Conservation (phyloP, 1,140 invertebrate species). For the Neoseiulus cucumeris region DNA sequence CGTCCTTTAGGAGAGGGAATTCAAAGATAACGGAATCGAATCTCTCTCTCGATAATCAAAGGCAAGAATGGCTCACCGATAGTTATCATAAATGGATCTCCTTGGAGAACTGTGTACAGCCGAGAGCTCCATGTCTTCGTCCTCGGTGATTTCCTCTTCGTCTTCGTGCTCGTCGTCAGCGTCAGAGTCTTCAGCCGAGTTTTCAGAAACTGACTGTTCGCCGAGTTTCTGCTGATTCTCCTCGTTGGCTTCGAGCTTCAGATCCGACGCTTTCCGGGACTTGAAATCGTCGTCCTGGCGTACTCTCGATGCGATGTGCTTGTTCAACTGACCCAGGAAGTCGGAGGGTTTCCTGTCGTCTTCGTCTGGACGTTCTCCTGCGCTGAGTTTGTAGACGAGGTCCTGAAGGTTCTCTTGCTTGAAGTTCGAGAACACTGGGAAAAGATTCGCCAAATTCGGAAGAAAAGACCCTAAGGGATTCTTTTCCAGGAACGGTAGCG, state of each 20-base stretch:
- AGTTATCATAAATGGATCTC: conserved; percentile 7
- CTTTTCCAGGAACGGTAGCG: neutral
- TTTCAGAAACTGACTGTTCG: neutral
- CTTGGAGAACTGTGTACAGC: conserved; percentile 11
- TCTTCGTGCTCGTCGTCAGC: conserved; percentile 20
- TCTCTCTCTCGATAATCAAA: too few species aligned
- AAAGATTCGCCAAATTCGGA: neutral
- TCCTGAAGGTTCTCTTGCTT: neutral
- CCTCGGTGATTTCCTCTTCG: conserved; percentile 17
- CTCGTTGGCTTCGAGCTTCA: neutral
- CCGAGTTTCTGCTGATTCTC: neutral
- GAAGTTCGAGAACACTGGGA: conserved; percentile 11
- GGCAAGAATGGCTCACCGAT: too few species aligned
- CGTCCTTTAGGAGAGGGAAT: too few species aligned
- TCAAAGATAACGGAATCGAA: too few species aligned
- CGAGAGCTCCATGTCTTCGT: conserved; percentile 18
- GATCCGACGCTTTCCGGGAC: neutral
- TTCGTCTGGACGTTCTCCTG: neutral
- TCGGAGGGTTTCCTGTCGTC: neutral
- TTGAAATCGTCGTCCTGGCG: neutral
- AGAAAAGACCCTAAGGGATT: neutral
- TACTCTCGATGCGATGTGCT: neutral
- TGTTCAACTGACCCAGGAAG: neutral
- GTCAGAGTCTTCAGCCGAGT: conserved; percentile 8
- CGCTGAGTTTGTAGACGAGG: neutral